Evolutionary conservation across 2,888 invertebrate genomes (phyloP), one percentile per base, ranked within the genome.

Genomic region (Calameuta filiformis): DNA sequence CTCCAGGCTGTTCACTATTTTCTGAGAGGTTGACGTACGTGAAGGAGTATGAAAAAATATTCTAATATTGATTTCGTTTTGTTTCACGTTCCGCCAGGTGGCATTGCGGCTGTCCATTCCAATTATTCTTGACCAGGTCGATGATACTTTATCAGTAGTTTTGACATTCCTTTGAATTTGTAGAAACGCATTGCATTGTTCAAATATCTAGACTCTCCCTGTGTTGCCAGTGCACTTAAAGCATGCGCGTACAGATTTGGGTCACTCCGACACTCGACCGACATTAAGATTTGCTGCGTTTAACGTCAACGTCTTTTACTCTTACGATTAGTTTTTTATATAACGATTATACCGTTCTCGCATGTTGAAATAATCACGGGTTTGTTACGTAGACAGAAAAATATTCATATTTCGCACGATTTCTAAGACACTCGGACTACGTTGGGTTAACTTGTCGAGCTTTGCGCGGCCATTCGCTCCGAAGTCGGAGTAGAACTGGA

Each of bases 161-260:
- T 71, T 15, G 30, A 71, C 35, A 71, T 23, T 56, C 23, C 9
- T 23, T 23, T 40, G 6, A 6, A 15, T 15, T 40, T 56, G 23
- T 56, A 23, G 23, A 56, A 56, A 56, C 56, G 23, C 23, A 56
- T 56, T 23, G 56, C 56, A 23, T 56, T 23, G 23, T 56, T 56
- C 23, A 56, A 56, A 56, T 56, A 56, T 23, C 9, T 56, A 15
- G 23, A 23, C 56, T 56, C 23, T 23, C 23, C 23, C 56, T 56
- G 56, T 23, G 56, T 56, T 23, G 56, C 56, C 56, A 56, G 56
- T 23, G 2, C 23, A 56, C 23, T 23, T 56, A 56, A 56, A 69
- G 74, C 68, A 37, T 79, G 79, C 79, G 79, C 76, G 73, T 74
- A 73, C 69, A 35, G 76, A 79, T 79, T 79, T 79, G 76, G 79